These are phyloP conservation scores for Eupithecia subumbrata DNA, from an alignment of 2,888 invertebrate genomes.

Conservation along the genomic window DNA sequence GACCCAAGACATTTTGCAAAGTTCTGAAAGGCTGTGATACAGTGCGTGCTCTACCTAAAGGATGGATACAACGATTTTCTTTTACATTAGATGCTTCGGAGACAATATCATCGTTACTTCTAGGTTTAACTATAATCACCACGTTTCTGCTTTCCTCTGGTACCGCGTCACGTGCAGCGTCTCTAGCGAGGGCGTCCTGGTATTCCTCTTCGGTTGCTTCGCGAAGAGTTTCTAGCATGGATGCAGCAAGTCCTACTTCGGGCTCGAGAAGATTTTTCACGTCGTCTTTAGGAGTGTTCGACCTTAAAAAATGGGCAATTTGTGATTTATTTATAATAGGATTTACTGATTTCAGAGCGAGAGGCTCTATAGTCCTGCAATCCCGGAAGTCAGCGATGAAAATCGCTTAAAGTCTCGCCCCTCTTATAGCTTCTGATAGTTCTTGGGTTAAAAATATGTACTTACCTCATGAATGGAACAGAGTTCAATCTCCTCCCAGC, in stretches of 20 bases:
- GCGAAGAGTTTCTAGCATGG: slow-evolving; percentile 71
- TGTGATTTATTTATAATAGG: background rate
- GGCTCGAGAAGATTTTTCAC: slow-evolving; percentile 70
- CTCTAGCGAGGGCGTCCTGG: slow-evolving; percentile 69
- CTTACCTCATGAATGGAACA: slow-evolving; percentile 26
- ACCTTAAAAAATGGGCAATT: slow-evolving; percentile 45
- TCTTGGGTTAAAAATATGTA: background rate
- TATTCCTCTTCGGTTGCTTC: slow-evolving; percentile 76
- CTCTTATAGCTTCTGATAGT: background rate
- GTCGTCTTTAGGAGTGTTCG: slow-evolving; percentile 56
- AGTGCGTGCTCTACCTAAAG: slow-evolving; percentile 42
- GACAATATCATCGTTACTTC: slow-evolving; percentile 44
- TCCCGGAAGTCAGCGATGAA: background rate
- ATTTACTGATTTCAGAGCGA: background rate
- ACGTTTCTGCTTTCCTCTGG: slow-evolving; percentile 59
- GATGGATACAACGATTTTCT: slow-evolving; percentile 58
- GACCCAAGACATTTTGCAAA: slow-evolving; percentile 40
- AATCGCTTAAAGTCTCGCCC: background rate
- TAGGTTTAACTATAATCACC: slow-evolving; percentile 64
- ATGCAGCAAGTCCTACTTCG: slow-evolving; percentile 74
- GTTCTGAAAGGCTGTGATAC: slow-evolving; percentile 27
- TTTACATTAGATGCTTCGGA: slow-evolving; percentile 64
- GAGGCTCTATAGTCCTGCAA: background rate
- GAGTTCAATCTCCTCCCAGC: slow-evolving; percentile 8
- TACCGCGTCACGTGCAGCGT: slow-evolving; percentile 62